Base-by-base conservation (phyloP, 2,888 invertebrate species). In the Melanostoma scalare region DNA sequence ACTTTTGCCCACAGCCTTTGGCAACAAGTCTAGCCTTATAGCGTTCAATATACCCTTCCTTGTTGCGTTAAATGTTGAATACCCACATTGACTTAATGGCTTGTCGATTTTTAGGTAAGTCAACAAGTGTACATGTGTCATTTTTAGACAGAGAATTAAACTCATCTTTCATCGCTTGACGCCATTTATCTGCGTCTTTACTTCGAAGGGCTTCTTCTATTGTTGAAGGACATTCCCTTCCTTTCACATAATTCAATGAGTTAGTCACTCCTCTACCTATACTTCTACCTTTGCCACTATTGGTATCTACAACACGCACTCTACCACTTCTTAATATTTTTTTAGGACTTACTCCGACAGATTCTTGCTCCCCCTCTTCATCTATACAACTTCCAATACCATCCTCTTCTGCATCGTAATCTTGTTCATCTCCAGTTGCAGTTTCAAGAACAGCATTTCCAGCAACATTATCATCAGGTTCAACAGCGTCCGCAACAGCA, bases 1-100 rank as follows among this genome's bases (percentile, higher is more conserved):
- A 8, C 36, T 55, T 53, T 35, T 73, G 63, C 4, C 33, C 10
- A 46, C 56, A 74, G 3, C 56, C 48, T 31, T 74, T 65, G 4
- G 65, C 65, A 5, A 73, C 63, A 5, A 73, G 30, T 20, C 42
- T 38, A 68, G 53, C 38, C 40, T 63, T 53, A 30, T 68, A 56
- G 10, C 69, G 46, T 9, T 55, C 55, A 36, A 71, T 31, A 2
- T 31, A 8, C 8, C 52, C 60, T 6, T 50, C 50, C 35, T 50
- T 50, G 9, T 71, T 56, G 6, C 56, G 31, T 42, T 72, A 60
- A 30, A 72, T 35, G n/a, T 56, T 58, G 35, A 72, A 72, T 8
- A 72, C 61, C 72, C 53, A 72, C 33, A 36, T 72, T 30, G 52
- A 40, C 10, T 61, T 20, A 10, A 72, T 72, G 6, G 44, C 53